Base-by-base conservation (phyloP, 1,140 invertebrate genomes). In the Zaprionus camerounensis region DNA sequence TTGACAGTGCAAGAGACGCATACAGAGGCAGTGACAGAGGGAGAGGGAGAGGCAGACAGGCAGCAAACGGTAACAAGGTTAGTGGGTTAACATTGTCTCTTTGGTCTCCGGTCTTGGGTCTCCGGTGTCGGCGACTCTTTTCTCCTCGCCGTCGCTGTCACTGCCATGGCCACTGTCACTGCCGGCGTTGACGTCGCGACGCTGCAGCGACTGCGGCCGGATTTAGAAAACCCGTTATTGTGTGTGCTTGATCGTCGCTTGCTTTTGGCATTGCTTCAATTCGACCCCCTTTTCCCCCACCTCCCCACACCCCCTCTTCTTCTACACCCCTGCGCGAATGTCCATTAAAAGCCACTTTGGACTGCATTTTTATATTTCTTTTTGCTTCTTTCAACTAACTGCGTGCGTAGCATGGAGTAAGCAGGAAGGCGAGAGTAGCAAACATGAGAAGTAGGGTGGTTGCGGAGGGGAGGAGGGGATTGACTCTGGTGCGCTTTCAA, bases 81-180 rank as follows among this genome's bases (percentile, higher is more conserved):
- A 88, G 84, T 88, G 84, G 84, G 84, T 88, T 90, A 87, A 88
- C 81, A 70, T 72, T 72, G 78, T 71, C 68, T 71, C 62, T 73
- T 41, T 26, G 53, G 34, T 24, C 62, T 28, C 59, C 13, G 9
- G n/a, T 71, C 62, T 73, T 41, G 22, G 53, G 34, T 24, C 62
- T 28, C 59, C 13, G 9, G n/a, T 55, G 38, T 34, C 63, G 59
- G 59, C 71, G 57, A 31, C 55, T 78, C 72, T 46, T 62, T 51
- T 70, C 66, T 73, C 59, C 67, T 67, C 64, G 55, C 34, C 17
- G 31, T 22, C 11, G 31, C 22, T 53, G 46, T 36, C 34, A 22
- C n/a, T 26, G 46, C 5, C 31, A 17, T 9, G 13, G 46, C 5
- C 36, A 51, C 36, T 28, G 64, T 61, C 44, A 24, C 34, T 63